Conservation (phyloP, 2,797 vertebrate genomes). For the Masticophis lateralis region DNA sequence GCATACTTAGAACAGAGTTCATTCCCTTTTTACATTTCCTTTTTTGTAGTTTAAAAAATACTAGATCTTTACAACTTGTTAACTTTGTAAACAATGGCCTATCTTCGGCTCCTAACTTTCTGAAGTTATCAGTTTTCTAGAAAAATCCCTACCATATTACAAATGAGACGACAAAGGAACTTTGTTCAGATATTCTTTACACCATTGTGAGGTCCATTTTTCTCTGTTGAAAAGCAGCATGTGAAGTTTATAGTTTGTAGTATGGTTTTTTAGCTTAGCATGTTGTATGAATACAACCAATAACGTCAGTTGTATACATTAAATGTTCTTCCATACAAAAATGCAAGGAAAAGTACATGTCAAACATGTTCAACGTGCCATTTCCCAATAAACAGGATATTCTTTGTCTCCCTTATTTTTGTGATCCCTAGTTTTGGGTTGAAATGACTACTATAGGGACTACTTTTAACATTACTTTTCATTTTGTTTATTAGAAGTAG, state of each 20-base stretch:
- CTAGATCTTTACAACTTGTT: constrained; percentile 17
- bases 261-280: background rate
- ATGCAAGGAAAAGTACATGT: no score
- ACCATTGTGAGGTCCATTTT: background rate
- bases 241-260: background rate
- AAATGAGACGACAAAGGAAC: background rate
- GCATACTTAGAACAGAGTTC: constrained; percentile 56
- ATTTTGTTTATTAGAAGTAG: background rate
- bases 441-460: background rate
- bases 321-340: background rate
- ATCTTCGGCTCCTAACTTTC: background rate
- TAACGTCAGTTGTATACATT: background rate
- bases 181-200: background rate
- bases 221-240: background rate
- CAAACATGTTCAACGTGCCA: background rate
- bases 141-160: background rate
- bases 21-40: constrained; percentile 48
- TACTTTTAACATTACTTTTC: background rate
- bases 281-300: background rate
- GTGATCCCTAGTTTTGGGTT: background rate
- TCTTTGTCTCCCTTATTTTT: background rate
- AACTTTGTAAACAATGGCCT: background rate
- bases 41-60: constrained; percentile 39
- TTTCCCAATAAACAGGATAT: background rate
- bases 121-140: background rate